Evolutionary conservation across 2,888 invertebrate genomes (phyloP).

Genomic region (Leucophenga maculata): DNA sequence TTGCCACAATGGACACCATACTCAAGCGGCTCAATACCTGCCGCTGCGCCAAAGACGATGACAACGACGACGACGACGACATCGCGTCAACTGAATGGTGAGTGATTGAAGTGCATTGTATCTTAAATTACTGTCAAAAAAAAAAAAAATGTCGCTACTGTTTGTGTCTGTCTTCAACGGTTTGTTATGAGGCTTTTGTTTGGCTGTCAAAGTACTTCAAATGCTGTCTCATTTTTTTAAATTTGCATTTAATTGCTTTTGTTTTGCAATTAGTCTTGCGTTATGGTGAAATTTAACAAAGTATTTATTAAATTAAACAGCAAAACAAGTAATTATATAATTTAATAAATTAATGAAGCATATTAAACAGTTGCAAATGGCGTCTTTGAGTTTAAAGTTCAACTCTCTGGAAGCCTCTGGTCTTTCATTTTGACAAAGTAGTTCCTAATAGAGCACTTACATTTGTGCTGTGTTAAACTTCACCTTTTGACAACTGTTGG

Average conservation of each 20-base stretch:
- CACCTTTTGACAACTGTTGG: too few species aligned
- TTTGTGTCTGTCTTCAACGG: too few species aligned
- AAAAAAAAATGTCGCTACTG: background rate
- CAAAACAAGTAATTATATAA: constrained; percentile 18
- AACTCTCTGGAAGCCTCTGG: too few species aligned
- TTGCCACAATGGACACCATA: constrained; percentile 45
- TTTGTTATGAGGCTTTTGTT: too few species aligned
- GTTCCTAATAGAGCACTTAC: too few species aligned
- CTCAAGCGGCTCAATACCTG: constrained; percentile 9
- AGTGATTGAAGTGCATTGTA: constrained; percentile 32
- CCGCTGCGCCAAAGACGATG: constrained; percentile 29
- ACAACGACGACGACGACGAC: constrained; percentile 33
- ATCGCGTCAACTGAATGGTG: constrained; percentile 53
- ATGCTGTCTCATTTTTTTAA: too few species aligned
- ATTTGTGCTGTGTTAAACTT: too few species aligned
- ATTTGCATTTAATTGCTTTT: constrained; percentile 5
- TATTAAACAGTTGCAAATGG: background rate
- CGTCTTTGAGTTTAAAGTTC: too few species aligned
- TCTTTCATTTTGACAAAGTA: too few species aligned
- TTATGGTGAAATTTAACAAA: constrained; percentile 22
- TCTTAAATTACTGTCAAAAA: constrained; percentile 26
- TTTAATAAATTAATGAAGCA: background rate
- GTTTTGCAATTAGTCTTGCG: constrained; percentile 40
- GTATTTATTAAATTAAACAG: constrained; percentile 29
- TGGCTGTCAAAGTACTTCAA: too few species aligned